Percentiles rank a stretch among this genome's conserved stretches.
Evolutionary conservation across 2,888 invertebrate genomes (phyloP).

Genomic region (Cryptocephalus moraei): DNA sequence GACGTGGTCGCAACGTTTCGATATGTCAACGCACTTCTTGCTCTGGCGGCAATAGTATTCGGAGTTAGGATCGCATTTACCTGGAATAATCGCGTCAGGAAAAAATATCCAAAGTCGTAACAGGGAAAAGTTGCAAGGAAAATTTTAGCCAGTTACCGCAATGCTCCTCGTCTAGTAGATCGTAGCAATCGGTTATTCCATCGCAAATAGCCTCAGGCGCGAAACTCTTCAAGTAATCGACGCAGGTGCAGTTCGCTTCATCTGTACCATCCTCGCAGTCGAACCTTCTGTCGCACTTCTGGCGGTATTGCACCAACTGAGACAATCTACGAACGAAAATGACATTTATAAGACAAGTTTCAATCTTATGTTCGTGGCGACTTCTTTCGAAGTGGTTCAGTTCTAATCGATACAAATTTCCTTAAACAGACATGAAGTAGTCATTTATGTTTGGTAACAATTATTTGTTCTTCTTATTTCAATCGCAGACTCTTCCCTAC

Average conservation of each 20-base stretch:
- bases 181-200: slow-evolving; percentile 61
- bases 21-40: slow-evolving; percentile 50
- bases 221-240: slow-evolving; percentile 50
- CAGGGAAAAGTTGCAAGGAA: not conserved
- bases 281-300: slow-evolving; percentile 55
- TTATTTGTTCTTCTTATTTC: no score
- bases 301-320: slow-evolving; percentile 49
- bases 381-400: no score
- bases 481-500: slow-evolving; percentile 1
- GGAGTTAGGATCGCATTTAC: slow-evolving; percentile 37
- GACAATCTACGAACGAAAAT: slow-evolving; percentile 45
- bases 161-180: slow-evolving; percentile 62
- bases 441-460: no score
- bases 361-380: no score
- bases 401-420: no score
- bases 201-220: slow-evolving; percentile 58
- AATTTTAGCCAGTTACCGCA: slow-evolving; percentile 48
- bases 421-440: no score
- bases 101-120: not conserved
- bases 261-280: slow-evolving; percentile 81
- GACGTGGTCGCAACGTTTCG: slow-evolving; percentile 53
- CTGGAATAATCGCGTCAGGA: no score
- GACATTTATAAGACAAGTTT: no score
- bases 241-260: slow-evolving; percentile 62
- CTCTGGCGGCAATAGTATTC: slow-evolving; percentile 53